Percentiles rank a stretch among this genome's conserved stretches.
These are phyloP conservation scores for Pogonocherus hispidulus DNA, from an alignment of 2,888 invertebrate genomes.

Conservation along the genomic window DNA sequence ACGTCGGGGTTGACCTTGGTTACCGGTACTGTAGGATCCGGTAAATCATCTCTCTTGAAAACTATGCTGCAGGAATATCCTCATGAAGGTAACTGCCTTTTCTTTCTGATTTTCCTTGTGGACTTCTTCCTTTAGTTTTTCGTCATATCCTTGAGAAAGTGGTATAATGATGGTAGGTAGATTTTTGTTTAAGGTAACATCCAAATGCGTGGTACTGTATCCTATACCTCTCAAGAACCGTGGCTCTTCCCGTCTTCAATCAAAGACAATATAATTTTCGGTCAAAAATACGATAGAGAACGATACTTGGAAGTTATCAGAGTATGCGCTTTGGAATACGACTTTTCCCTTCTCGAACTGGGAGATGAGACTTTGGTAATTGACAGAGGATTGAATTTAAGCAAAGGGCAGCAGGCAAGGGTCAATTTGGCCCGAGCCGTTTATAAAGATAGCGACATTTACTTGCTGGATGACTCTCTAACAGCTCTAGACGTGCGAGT, in stretches of 20 bases:
- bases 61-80: conserved; percentile 64
- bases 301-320: conserved; percentile 74
- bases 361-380: conserved; percentile 84
- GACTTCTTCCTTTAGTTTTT: no score
- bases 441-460: conserved; percentile 81
- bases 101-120: no score
- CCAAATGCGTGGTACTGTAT: conserved; percentile 67
- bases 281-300: conserved; percentile 72
- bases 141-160: no score
- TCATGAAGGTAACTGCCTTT: no score
- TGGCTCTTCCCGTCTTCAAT: conserved; percentile 75
- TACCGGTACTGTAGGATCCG: conserved; percentile 77
- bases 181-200: conserved; percentile 31
- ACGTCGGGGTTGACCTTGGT: conserved; percentile 69
- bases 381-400: conserved; percentile 82
- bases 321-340: conserved; percentile 75
- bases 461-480: conserved; percentile 74
- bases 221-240: conserved; percentile 74
- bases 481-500: conserved; percentile 54
- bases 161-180: background rate
- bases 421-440: conserved; percentile 82
- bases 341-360: conserved; percentile 79
- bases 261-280: conserved; percentile 84
- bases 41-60: conserved; percentile 71
- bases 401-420: conserved; percentile 85